Evolutionary conservation across 2,888 invertebrate genomes (phyloP), one percentile per base, ranked within the genome.

Genomic region (Cheiracanthium punctorium): DNA sequence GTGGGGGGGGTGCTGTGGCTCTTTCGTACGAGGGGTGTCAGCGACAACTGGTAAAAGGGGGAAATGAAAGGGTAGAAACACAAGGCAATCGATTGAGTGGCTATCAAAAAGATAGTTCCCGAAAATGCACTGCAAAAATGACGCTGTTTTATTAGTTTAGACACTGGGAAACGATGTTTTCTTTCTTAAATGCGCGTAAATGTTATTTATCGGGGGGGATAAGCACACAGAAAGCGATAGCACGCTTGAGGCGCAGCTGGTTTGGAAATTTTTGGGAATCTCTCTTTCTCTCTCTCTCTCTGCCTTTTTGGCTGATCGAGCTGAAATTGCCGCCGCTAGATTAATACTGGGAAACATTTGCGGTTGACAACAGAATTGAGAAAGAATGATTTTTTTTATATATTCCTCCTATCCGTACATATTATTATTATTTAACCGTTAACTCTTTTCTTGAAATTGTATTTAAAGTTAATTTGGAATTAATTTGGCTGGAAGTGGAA

Each of bases 371-470:
- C 41, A 33, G 74, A 32, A 79, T 85, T 69, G 73, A 64, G 82
- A 77, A 84, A 84, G 77, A 84, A 84, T 67, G 77, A 37, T 58
- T 75, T 74, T 81, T 82, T 77, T 77, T 82, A 48, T 37, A n/a
- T n/a, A n/a, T n/a, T n/a, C n/a, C n/a, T n/a, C 17, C 52, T 64
- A n/a, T n/a, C 33, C 28, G 17, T 52, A 20, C 69, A 33, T 28
- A 43, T 80, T 58, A 72, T 72, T 80, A 70, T 70, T 58, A 72
- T 84, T 84, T 77, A 58, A 67, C 82, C 84, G 84, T 85, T 85
- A 85, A 85, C 84, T 85, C 84, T 85, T 84, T 85, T 85, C 84
- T 85, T 85, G 84, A 73, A 85, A 85, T 85, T 79, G 84, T 85
- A 85, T 85, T 85, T 85, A 79, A 85, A 85, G 84, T 80, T 85